These are phyloP conservation scores for Myripristis murdjan DNA, from an alignment of 2,797 vertebrate species.

Conservation along the genomic window DNA sequence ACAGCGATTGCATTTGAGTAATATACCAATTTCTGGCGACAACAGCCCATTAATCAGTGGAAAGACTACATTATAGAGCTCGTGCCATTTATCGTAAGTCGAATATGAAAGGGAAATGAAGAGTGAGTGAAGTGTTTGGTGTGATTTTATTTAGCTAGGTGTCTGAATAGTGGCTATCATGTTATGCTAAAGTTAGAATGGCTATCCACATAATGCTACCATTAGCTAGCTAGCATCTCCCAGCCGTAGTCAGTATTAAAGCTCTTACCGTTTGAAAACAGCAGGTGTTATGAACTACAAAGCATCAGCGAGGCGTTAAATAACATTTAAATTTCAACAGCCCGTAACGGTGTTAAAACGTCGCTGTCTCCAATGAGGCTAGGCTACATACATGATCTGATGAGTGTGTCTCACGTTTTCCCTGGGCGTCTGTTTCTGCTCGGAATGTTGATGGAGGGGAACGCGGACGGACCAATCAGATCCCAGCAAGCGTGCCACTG, in stretches of 20 bases:
- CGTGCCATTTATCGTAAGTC: background rate
- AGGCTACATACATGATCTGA: background rate
- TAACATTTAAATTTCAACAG: background rate
- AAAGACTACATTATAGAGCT: background rate
- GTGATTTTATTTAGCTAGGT: rapidly evolving
- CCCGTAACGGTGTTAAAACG: background rate
- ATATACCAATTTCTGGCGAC: too few relatives aligned
- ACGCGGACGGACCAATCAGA: slow-evolving; percentile 60
- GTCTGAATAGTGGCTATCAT: background rate
- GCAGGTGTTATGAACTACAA: background rate
- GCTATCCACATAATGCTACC: slow-evolving; percentile 22
- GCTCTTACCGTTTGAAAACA: slow-evolving; percentile 29
- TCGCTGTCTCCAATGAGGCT: rapidly evolving
- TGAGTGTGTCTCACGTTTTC: background rate
- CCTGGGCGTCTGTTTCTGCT: slow-evolving; percentile 49
- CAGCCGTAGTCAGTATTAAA: background rate
- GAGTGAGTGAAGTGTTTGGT: too few relatives aligned
- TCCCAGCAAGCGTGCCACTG: rapidly evolving
- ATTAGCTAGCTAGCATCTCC: slow-evolving; percentile 27
- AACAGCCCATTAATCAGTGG: too few relatives aligned
- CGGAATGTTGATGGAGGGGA: slow-evolving; percentile 50
- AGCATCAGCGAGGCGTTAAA: background rate
- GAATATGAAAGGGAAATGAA: rapidly evolving
- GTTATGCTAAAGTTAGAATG: background rate
- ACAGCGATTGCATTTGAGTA: too few relatives aligned